Evolutionary conservation across 1,140 invertebrate species (phyloP).

Genomic region (Eriosoma lanigerum): DNA sequence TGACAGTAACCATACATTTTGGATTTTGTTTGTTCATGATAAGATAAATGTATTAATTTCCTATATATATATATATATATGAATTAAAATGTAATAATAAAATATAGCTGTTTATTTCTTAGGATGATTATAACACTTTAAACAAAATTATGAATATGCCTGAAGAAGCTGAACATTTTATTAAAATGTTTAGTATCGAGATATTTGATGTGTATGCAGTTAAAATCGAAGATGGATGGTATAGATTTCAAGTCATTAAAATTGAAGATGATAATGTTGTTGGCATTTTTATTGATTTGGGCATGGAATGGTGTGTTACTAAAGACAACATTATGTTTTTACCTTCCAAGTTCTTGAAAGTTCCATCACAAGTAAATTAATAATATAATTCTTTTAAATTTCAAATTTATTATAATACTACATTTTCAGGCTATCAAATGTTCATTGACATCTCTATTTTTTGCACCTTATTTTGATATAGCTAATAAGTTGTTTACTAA

Average conservation of each 20-base stretch:
- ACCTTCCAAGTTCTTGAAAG: conserved; percentile 14
- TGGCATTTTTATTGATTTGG: conserved; percentile 45
- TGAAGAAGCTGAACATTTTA: conserved; percentile 23
- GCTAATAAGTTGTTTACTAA: neutral
- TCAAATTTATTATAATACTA: neutral
- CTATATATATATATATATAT: too few species aligned
- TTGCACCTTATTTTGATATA: conserved; percentile 30
- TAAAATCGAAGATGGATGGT: conserved; percentile 20
- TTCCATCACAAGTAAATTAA: conserved; percentile 21
- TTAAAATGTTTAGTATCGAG: conserved; percentile 32
- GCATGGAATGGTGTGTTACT: conserved; percentile 5
- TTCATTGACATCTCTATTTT: conserved; percentile 12
- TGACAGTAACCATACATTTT: conserved; percentile 19
- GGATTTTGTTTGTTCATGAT: conserved; percentile 41
- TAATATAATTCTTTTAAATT: too few species aligned
- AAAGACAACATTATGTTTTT: conserved; percentile 25
- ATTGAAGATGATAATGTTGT: conserved; percentile 16
- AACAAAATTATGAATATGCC: conserved; percentile 29
- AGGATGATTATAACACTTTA: conserved; percentile 5
- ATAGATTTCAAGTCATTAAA: conserved; percentile 38
- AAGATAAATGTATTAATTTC: conserved; percentile 43
- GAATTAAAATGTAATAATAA: neutral
- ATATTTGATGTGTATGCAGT: conserved; percentile 26
- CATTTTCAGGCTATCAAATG: conserved; percentile 28
- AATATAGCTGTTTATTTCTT: neutral